Evolutionary conservation across 2,888 invertebrate genomes (phyloP).

Genomic region (Phragmatobia fuliginosa): DNA sequence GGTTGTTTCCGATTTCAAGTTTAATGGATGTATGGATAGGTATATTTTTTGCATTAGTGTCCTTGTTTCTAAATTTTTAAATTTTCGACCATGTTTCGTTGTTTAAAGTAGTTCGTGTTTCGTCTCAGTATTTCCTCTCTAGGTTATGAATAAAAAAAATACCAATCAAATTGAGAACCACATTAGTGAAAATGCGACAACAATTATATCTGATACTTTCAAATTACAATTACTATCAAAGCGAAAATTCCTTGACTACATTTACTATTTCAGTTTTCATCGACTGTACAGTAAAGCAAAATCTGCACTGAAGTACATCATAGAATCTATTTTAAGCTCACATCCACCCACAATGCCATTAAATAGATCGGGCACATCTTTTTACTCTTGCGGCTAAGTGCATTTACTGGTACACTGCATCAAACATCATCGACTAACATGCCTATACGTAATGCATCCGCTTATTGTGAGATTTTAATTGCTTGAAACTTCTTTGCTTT

Average conservation of each 20-base stretch:
- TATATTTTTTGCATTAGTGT: slow-evolving; percentile 62
- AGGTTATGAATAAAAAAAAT: not conserved
- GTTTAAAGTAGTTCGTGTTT: not conserved
- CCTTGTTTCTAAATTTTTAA: slow-evolving; percentile 50
- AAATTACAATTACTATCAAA: not conserved
- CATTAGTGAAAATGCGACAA: not conserved
- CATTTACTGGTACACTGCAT: slow-evolving; percentile 80
- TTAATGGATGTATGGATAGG: slow-evolving; percentile 70
- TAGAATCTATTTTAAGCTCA: slow-evolving; percentile 50
- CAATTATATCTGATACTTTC: not conserved
- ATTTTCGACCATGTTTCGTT: slow-evolving; percentile 4
- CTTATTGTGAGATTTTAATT: slow-evolving; percentile 48
- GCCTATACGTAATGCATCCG: slow-evolving; percentile 43
- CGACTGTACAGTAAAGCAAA: slow-evolving; percentile 9
- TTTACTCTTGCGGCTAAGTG: slow-evolving; percentile 81
- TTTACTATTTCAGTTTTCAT: slow-evolving; percentile 7
- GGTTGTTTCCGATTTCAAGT: slow-evolving; percentile 79
- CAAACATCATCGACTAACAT: slow-evolving; percentile 50
- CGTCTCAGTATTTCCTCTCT: not conserved
- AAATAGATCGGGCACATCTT: slow-evolving; percentile 80
- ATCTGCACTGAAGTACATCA: slow-evolving; percentile 33
- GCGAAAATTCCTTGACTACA: too few relatives aligned
- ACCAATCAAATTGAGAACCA: too few relatives aligned
- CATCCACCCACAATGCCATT: slow-evolving; percentile 73
- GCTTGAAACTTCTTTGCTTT: slow-evolving; percentile 16